These are phyloP conservation scores for Bilobella aurantiaca DNA, from an alignment of 1,140 invertebrate species.

Conservation along the genomic window DNA sequence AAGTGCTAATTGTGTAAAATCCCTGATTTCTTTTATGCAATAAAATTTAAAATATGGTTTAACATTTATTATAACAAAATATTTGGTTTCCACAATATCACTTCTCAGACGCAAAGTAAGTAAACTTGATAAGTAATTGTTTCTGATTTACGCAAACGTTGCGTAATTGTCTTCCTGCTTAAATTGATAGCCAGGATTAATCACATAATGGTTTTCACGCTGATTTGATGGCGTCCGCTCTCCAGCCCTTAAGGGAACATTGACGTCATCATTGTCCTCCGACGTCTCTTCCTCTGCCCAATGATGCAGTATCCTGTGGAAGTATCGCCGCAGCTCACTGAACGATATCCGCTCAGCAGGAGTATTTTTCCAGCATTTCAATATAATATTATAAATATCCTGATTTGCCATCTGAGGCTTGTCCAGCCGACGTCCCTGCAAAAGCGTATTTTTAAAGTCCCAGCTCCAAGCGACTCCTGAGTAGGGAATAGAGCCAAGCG, in stretches of 20 bases:
- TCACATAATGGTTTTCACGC: too few relatives aligned
- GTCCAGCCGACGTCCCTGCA: neutral
- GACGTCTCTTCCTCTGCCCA: neutral
- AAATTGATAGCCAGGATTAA: too few relatives aligned
- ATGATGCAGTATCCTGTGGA: slow-evolving; percentile 1
- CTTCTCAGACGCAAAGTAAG: too few relatives aligned
- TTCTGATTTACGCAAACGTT: too few relatives aligned
- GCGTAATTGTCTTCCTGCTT: too few relatives aligned
- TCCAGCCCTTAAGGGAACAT: neutral
- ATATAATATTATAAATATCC: neutral
- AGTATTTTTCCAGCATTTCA: neutral
- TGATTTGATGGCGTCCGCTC: too few relatives aligned
- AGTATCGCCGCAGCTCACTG: neutral
- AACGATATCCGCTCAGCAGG: neutral
- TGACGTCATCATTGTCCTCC: neutral
- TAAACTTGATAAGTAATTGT: too few relatives aligned
- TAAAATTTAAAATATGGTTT: too few relatives aligned
- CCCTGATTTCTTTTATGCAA: too few relatives aligned
- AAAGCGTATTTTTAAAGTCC: neutral
- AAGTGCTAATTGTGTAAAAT: too few relatives aligned
- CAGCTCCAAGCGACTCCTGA: neutral
- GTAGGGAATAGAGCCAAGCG: slow-evolving; percentile 33
- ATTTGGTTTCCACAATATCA: too few relatives aligned
- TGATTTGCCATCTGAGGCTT: neutral
- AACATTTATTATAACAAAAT: too few relatives aligned